Base-by-base conservation (phyloP, 2,113 vertebrate species). In the Corythoichthys intestinalis region DNA sequence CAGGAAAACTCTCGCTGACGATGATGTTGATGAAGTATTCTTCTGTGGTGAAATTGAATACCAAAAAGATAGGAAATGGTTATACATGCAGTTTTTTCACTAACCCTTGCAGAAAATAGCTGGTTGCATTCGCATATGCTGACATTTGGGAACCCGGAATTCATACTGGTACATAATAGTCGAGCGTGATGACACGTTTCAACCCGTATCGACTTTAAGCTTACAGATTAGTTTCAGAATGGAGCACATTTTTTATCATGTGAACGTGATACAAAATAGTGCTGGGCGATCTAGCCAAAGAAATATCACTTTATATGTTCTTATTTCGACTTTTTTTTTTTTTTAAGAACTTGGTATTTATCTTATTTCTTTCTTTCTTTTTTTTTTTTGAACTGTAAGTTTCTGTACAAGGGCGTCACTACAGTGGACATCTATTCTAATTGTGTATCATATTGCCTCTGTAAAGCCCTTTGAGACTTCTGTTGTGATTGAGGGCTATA, bases 1-100 rank as follows among this genome's bases (percentile, higher is more conserved):
- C 76, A 69, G 83, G 77, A 83, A 90, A 88, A 83, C 15, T 85
- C 82, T 80, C 75, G 85, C 76, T 60, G 85, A 82, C 85, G 88
- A 87, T 88, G 87, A 86, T 89, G 88, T 87, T 83, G 83, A 91
- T 87, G 85, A 91, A 86, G 86, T 88, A 87, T 90, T 89, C 84
- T 86, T 86, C 87, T 83, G 73, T 67, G 80, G 72, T 82, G 87
- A 83, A 89, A 89, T 88, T 85, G 87, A 88, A 86, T 84, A 82
- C 77, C 83, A 75, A 67, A 80, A 83, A 73, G 71, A 83, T 72
- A 76, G 86, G 67, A 79, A 76, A 73, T 75, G 80, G 83, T 81
- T 83, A 83, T 63, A 71, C 72, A 67, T 54, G 57, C 75, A 58
- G 71, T 67, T 66, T 65, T 38, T 75, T 75, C 75, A 70, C 44